Evolutionary conservation across 2,888 invertebrate species (phyloP), one percentile per base, ranked within the genome.

Genomic region (Apotomis capreana): DNA sequence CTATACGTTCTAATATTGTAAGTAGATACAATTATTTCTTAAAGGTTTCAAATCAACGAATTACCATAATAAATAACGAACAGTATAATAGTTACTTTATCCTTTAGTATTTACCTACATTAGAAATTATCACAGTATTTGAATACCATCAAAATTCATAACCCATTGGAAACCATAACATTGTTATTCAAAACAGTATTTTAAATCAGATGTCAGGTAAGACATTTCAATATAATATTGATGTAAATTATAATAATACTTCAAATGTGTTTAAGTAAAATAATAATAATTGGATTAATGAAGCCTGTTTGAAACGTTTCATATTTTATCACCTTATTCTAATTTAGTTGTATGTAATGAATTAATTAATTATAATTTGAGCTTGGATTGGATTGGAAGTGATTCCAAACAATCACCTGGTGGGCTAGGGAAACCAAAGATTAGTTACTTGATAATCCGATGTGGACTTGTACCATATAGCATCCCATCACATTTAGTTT

Each of bases 391-490:
- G 46, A 46, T 52, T 36, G 61, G 83, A 86, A 83, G 87, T 78
- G 82, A 86, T 81, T 84, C 84, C 80, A 86, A 86, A 85, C 10
- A 81, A 79, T 79, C 82, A 86, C 84, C 84, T 62, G 91, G 92
- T 91, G 90, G 92, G 92, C 92, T 92, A 92, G 92, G 88, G 81
- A 87, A 92, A 93, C 92, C 92, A 93, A 92, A 93, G 90, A 92
- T 88, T 89, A 90, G 79, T 86, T 90, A 90, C 74, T 85, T 79
- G 74, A 76, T 77, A 75, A 74, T 73, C 78, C 77, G 90, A 86
- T 86, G 90, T 72, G 92, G 88, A 85, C 78, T 77, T 92, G 92
- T 93, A 91, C 77, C 74, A 92, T 90, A 92, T 92, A 89, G 83
- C 77, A 77, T 84, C 89, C 88, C 90, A 84, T 87, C 88, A 79